A percentile compares a stretch with the other conserved stretches of the same genome.
These are phyloP conservation scores for Lasioglossum calceatum DNA, from an alignment of 2,888 invertebrate genomes.

Conservation along the genomic window DNA sequence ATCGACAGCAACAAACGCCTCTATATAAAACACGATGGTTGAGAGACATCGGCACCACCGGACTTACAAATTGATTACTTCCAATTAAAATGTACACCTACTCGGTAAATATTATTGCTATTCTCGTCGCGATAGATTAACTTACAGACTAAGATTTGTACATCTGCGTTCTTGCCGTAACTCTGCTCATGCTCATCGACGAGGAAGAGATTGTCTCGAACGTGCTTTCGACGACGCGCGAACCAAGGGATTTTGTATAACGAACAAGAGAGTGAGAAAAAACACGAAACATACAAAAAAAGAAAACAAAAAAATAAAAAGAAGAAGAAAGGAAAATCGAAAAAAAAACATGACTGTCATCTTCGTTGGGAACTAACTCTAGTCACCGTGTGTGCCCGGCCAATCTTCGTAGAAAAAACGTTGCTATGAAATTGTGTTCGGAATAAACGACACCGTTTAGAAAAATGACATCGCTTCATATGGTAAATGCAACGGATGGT, in stretches of 20 bases:
- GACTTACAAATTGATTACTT: constrained; percentile 64
- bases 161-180: constrained; percentile 71
- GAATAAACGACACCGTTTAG: constrained; percentile 3
- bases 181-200: constrained; percentile 47
- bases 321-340: background rate
- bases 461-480: background rate
- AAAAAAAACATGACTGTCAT: constrained; percentile 10
- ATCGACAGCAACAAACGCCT: constrained; percentile 7
- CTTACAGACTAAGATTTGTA: constrained; percentile 78
- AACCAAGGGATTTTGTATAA: constrained; percentile 8
- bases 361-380: constrained; percentile 42
- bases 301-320: background rate
- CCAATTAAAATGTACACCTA: constrained; percentile 76
- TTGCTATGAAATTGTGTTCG: constrained; percentile 16
- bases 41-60: constrained; percentile 66
- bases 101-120: constrained; percentile 77
- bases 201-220: constrained; percentile 72
- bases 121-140: constrained; percentile 74
- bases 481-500: constrained; percentile 36
- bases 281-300: background rate
- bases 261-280: background rate
- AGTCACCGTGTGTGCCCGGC: constrained; percentile 3
- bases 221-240: constrained; percentile 51
- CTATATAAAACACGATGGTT: constrained; percentile 13
- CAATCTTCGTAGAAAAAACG: constrained; percentile 1